phyloP scores from a whole-genome alignment of 2,797 vertebrate species.

The Coregonus sp. region DNA sequence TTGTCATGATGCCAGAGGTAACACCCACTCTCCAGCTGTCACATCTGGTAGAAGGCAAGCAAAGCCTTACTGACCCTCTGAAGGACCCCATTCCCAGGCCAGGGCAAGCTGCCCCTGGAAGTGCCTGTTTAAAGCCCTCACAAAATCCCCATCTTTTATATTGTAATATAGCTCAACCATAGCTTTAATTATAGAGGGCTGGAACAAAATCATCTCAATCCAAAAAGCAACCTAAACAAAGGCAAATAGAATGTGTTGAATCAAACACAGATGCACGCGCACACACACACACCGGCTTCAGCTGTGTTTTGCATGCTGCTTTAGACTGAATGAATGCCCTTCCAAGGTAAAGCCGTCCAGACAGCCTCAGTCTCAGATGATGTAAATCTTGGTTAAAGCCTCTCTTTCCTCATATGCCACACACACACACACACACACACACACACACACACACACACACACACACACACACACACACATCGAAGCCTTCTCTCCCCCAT shows the following conservation, averaged over 20 bases:
- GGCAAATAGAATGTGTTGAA: background rate
- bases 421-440: background rate
- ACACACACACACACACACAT: background rate
- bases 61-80: background rate
- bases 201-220: background rate
- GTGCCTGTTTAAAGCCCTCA: background rate
- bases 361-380: conserved; percentile 20
- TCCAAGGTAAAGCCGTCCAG: conserved; percentile 14
- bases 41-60: conserved; percentile 9
- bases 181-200: background rate
- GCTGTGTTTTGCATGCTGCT: conserved; percentile 1
- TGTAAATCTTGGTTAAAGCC: conserved; percentile 33
- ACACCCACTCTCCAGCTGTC: background rate
- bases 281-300: background rate
- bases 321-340: conserved; percentile 4
- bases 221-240: background rate
- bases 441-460: background rate
- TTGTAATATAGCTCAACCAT: background rate
- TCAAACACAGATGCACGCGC: background rate
- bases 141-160: background rate
- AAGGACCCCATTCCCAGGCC: background rate
- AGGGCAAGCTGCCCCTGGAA: background rate
- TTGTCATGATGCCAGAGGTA: conserved; percentile 7
- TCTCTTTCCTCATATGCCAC: background rate
- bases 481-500: conserved; percentile 34